A percentile compares a stretch with the other conserved stretches of the same genome.
Conservation (phyloP, 2,113 vertebrate genomes). For the Caretta caretta region DNA sequence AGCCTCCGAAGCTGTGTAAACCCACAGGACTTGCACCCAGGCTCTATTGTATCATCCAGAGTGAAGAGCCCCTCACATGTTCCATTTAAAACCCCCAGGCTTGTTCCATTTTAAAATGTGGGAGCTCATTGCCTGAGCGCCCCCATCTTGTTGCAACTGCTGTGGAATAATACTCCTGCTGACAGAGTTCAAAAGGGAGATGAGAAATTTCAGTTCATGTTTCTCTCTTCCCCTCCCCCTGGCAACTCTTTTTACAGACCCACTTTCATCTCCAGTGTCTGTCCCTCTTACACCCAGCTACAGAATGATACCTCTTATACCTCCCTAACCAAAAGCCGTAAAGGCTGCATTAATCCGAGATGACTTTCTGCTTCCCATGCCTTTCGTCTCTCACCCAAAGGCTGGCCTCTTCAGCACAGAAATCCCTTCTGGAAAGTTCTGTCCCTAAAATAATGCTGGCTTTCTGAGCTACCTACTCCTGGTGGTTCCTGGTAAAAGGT, state of each 20-base stretch:
- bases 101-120: background rate
- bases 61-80: background rate
- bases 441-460: background rate
- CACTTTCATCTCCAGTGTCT: background rate
- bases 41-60: background rate
- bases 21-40: background rate
- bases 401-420: background rate
- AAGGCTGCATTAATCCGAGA: background rate
- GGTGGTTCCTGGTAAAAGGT: constrained; percentile 35
- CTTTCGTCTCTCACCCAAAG: background rate
- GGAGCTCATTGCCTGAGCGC: too few species aligned
- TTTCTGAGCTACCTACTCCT: background rate
- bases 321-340: background rate
- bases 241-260: background rate
- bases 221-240: background rate
- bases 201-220: background rate
- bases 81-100: background rate
- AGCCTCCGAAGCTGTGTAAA: background rate
- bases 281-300: background rate
- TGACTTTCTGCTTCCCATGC: background rate
- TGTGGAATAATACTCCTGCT: background rate
- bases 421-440: background rate
- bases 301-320: background rate
- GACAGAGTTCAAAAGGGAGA: background rate
- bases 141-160: background rate